Percentiles rank a stretch among this genome's conserved stretches.
Evolutionary conservation across 2,113 vertebrate genomes (phyloP).

Genomic region (Melanotaenia duboulayi): DNA sequence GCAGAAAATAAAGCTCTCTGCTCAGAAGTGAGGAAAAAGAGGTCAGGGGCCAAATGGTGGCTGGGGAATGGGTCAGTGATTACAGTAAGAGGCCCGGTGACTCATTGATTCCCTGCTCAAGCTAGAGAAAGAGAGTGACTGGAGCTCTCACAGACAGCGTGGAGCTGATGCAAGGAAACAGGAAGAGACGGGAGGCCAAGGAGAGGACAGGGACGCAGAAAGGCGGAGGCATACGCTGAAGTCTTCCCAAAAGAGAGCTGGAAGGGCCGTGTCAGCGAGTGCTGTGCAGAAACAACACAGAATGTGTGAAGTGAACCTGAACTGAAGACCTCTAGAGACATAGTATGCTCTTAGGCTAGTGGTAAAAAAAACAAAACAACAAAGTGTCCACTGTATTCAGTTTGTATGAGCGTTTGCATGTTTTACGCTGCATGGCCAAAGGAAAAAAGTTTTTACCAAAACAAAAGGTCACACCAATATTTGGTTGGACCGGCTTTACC

Average conservation of each 20-base stretch:
- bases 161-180: constrained; percentile 72
- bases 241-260: constrained; percentile 60
- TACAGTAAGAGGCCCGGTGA: constrained; percentile 78
- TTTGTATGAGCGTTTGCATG: background rate
- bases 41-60: constrained; percentile 79
- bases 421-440: no score
- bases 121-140: constrained; percentile 42
- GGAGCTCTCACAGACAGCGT: constrained; percentile 55
- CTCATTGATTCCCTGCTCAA: constrained; percentile 78
- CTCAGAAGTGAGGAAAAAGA: constrained; percentile 53
- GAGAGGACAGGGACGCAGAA: constrained; percentile 73
- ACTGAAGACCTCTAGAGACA: constrained; percentile 40
- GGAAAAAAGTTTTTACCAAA: no score
- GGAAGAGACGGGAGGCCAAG: constrained; percentile 67
- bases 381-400: background rate
- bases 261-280: constrained; percentile 65
- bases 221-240: constrained; percentile 53
- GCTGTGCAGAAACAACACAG: constrained; percentile 25
- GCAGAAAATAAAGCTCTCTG: constrained; percentile 66
- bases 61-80: constrained; percentile 81
- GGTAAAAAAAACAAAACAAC: constrained; percentile 9
- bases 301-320: constrained; percentile 65
- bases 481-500: no score
- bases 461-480: no score
- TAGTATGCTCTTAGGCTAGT: constrained; percentile 19